Conservation (phyloP, 2,888 invertebrate genomes). For the Alentia gelatinosa region DNA sequence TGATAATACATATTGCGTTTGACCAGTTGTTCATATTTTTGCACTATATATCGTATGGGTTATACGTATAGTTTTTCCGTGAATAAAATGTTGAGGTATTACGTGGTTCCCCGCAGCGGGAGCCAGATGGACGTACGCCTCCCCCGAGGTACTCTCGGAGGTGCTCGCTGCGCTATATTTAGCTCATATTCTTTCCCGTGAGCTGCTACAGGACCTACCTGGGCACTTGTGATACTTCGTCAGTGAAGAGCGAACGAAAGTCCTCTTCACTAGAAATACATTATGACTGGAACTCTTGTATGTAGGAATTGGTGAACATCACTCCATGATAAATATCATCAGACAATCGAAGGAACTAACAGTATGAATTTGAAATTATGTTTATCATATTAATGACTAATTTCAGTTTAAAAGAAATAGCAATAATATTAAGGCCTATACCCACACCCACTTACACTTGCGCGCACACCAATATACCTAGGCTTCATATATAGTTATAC, state of each 20-base stretch:
- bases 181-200: slow-evolving; percentile 11
- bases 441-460: too few species aligned
- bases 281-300: neutral
- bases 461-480: too few species aligned
- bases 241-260: neutral
- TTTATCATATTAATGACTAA: neutral
- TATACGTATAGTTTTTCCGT: neutral
- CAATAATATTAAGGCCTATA: neutral
- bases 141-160: slow-evolving; percentile 18
- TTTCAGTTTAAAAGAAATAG: neutral
- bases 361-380: neutral
- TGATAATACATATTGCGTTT: neutral
- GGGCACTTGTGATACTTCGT: neutral
- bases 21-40: neutral
- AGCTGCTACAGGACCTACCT: neutral
- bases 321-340: neutral
- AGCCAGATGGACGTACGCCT: neutral
- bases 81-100: neutral
- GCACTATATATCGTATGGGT: neutral
- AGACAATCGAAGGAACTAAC: neutral
- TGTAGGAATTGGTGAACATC: neutral
- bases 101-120: neutral
- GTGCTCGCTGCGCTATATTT: neutral
- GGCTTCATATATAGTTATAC: too few species aligned
- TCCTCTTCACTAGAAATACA: neutral